Evolutionary conservation across 2,888 invertebrate genomes (phyloP), one percentile per base, ranked within the genome.

Genomic region (Mesopsocus fuscifrons): DNA sequence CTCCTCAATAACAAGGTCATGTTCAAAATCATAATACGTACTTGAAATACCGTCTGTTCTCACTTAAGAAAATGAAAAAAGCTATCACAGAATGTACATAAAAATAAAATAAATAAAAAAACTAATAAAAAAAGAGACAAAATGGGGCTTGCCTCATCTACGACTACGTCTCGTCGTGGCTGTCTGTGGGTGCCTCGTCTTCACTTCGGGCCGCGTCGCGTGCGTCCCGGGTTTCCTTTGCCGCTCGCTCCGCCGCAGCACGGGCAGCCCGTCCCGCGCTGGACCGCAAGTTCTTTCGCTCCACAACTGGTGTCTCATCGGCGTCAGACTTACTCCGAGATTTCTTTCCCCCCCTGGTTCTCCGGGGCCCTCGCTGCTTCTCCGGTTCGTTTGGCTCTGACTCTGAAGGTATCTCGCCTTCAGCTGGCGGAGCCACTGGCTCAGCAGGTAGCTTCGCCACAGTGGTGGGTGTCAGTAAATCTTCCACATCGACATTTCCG

Each of bases 191-290:
- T 21, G 22, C 22, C 35, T 22, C 23, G 22, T 38, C 38, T 20
- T 38, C 38, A 20, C 38, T 38, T 15, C 21, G 17, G n/a, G n/a
- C n/a, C n/a, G n/a, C n/a, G n/a, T n/a, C n/a, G n/a, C n/a, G n/a
- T n/a, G n/a, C n/a, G n/a, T 38, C 38, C n/a, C 38, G 17, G 21
- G 45, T 44, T 31, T 66, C 67, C 2, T 68, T 65, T 41, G 68
- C 64, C 20, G 63, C 60, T 38, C 68, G 51, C 3, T 68, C 63
- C 31, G 69, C 63, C 43, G 69, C 64, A 40, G 69, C 64, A 26
- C 68, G 65, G 49, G 72, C 64, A 51, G 74, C 71, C 52, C 80
- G 59, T 51, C 79, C 78, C 26, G 84, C 77, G 59, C 83, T 84
- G 48, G 55, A 52, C 23, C 72, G 63, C 46, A 72, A 56, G 54